Base-by-base conservation (phyloP, 2,113 vertebrate genomes). In the Onychorhynchus coronatus region DNA sequence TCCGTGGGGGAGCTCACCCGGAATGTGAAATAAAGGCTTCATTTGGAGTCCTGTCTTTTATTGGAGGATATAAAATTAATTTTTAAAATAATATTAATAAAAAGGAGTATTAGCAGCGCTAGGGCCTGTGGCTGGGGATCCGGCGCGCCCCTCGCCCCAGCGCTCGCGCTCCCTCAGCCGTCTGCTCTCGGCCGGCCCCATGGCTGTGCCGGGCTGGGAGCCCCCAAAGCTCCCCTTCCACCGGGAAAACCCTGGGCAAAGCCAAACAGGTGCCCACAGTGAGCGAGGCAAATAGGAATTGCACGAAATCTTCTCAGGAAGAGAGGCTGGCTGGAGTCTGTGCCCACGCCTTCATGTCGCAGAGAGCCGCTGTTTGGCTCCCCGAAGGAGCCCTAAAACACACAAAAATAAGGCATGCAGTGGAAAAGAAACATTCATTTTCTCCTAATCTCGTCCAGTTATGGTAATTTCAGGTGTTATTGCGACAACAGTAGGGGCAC, bases 161-260 rank as follows among this genome's bases (percentile, higher is more conserved):
- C 1, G 10, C 9, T 5, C 3, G 14, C 17, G 3, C 16, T 58
- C 3, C 3, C 13, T 46, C 73, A 31, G 47, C 49, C 33, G 0
- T 27, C 53, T 25, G 20, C 22, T 53, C 46, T 16, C 2, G 3
- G 37, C 41, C 47, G 35, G 59, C 31, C 11, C 13, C 3, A 1
- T 3, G 31, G 24, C 46, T 16, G 30, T 2, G 6, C 30, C 2
- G 44, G 24, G n/a, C 55, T 44, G 66, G 18, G 33, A 35, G 41
- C 52, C 6, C 61, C 24, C 37, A 28, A 0, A 41, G 78, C 39
- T 53, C 55, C 1, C 17, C 2, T 1, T 4, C 30, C 1, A 0
- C n/a, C 2, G 1, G 17, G 2, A 6, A 33, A 16, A 17, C 20
- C 39, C 55, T 8, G 50, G 41, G 46, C 0, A 0, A 59, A 58